Evolutionary conservation across 2,113 vertebrate genomes (phyloP), one percentile per base, ranked within the genome.

Genomic region (Macrotus californicus): DNA sequence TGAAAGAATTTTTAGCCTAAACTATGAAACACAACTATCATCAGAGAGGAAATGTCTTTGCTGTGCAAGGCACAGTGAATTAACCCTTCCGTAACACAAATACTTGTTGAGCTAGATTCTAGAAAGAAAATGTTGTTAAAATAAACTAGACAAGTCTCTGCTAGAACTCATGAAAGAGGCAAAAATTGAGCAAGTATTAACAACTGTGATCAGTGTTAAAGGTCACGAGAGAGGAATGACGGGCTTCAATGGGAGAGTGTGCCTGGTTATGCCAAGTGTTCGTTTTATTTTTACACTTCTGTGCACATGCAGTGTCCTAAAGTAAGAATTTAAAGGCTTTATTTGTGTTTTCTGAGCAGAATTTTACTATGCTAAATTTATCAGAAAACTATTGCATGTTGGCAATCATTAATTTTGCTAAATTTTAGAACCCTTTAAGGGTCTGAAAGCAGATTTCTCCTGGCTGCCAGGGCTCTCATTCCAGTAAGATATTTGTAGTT

Each of bases 61-160:
- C 31, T 67, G 34, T 67, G 29, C 31, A 88, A 39, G 7, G 5
- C 26, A 39, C 46, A 31, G 31, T 85, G 24, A 72, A 59, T 50
- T 89, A 81, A 56, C 72, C 36, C 6, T 64, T 87, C 92, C 81
- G 31, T 82, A 93, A 82, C 16, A 90, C 14, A 77, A 77, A 82
- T 77, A 91, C 61, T 61, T 83, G 36, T 89, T 89, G 46, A 79
- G 34, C 9, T 50, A 50, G 21, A 16, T 59, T 52, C 13, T 88
- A 76, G 64, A 95, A 92, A 87, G 93, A 81, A 61, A 92, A 67
- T 86, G 12, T 81, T 83, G 10, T 91, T 54, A 89, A 82, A 70
- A 76, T 83, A 93, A 90, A 36, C 43, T 88, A n/a, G 66, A 90
- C 10, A 76, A 54, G 16, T 61, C 12, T 84, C 7, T 89, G 21